A percentile compares a stretch with the other conserved stretches of the same genome.
Conservation (phyloP, 2,113 vertebrate genomes). For the Microcebus griseorufus region DNA sequence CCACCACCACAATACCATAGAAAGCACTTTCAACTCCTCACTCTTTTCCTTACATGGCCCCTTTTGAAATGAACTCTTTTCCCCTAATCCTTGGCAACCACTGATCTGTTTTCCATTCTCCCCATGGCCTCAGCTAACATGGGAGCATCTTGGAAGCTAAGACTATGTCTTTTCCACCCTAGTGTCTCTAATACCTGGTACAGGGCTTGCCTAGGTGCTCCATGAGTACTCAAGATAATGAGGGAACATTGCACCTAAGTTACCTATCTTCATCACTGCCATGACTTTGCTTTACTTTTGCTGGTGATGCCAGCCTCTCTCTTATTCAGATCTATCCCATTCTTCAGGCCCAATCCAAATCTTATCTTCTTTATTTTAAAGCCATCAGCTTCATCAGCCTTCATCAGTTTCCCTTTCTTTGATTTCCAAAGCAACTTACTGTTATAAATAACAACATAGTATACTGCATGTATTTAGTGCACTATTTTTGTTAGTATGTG, state of each 20-base stretch:
- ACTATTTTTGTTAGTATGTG: not conserved
- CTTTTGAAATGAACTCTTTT: not conserved
- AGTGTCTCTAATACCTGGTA: not conserved
- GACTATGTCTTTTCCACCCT: not conserved
- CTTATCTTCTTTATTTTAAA: not conserved
- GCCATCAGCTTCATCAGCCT: not conserved
- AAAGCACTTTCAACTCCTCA: not conserved
- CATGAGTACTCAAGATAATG: no score
- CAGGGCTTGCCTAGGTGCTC: no score
- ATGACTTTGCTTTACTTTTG: not conserved
- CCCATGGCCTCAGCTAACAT: not conserved
- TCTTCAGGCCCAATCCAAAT: not conserved
- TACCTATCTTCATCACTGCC: accelerated
- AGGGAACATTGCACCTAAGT: not conserved
- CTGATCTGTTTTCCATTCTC: not conserved
- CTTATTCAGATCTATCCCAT: not conserved
- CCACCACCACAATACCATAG: not conserved
- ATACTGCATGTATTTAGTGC: not conserved
- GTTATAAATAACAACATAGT: not conserved
- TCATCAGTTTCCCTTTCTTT: not conserved
- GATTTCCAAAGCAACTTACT: not conserved
- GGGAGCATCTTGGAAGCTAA: not conserved
- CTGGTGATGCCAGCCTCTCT: not conserved
- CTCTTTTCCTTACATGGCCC: not conserved
- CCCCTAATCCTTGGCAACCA: not conserved